These are phyloP conservation scores for Zaprionus lineosus DNA, from an alignment of 2,888 invertebrate species.

Conservation along the genomic window DNA sequence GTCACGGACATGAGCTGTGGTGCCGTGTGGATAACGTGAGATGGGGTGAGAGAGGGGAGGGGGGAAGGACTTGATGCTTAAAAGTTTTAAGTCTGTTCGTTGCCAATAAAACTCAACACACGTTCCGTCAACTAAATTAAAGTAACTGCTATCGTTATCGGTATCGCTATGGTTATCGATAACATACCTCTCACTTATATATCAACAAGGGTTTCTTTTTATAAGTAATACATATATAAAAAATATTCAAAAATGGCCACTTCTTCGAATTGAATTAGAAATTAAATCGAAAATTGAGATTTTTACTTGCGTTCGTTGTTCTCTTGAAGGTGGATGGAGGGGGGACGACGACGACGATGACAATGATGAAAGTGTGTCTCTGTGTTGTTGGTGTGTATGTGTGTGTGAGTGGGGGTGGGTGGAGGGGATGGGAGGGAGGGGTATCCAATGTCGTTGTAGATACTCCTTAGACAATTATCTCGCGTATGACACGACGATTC, in stretches of 20 bases:
- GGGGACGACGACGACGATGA: slow-evolving; percentile 28
- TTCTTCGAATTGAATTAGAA: slow-evolving; percentile 58
- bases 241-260: slow-evolving; percentile 66
- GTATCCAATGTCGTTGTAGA: slow-evolving; percentile 23
- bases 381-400: slow-evolving; percentile 1
- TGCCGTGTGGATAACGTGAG: slow-evolving; percentile 28
- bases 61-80: slow-evolving; percentile 31
- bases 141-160: slow-evolving; percentile 22
- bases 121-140: slow-evolving; percentile 59
- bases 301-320: background rate
- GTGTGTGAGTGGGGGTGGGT: slow-evolving; percentile 6
- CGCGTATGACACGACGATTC: slow-evolving; percentile 94
- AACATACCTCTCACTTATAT: slow-evolving; percentile 38
- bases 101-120: slow-evolving; percentile 75
- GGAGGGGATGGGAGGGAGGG: slow-evolving; percentile 17
- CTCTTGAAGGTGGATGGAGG: slow-evolving; percentile 11
- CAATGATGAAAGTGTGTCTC: slow-evolving; percentile 14
- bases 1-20: slow-evolving; percentile 56
- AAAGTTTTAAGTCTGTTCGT: slow-evolving; percentile 55
- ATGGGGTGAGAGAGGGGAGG: background rate
- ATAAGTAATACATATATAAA: slow-evolving; percentile 31
- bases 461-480: slow-evolving; percentile 90
- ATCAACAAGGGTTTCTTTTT: slow-evolving; percentile 48
- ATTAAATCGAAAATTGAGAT: slow-evolving; percentile 52
- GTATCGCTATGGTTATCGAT: slow-evolving; percentile 35